phyloP scores from a whole-genome alignment of 2,888 invertebrate species.

The Operophtera brumata region DNA sequence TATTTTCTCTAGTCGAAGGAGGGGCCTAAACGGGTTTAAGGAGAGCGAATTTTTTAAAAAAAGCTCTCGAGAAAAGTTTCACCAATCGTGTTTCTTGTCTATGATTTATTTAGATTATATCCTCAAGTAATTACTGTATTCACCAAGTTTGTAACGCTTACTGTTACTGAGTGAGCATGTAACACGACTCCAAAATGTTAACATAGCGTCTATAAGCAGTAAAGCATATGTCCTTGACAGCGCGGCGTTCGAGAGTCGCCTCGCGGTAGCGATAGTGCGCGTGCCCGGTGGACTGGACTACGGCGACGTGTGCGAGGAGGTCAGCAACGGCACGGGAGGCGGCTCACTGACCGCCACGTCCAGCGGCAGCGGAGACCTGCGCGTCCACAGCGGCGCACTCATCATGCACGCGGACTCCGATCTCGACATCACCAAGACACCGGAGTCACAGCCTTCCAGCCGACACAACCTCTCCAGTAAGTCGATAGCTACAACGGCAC shows the following conservation, averaged over 20 bases:
- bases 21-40: too few species aligned
- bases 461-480: constrained; percentile 59
- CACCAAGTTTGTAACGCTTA: too few species aligned
- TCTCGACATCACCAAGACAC: constrained; percentile 79
- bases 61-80: too few species aligned
- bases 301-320: constrained; percentile 74
- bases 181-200: too few species aligned
- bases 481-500: constrained; percentile 58
- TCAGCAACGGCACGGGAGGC: constrained; percentile 65
- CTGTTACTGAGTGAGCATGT: too few species aligned
- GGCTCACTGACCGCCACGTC: constrained; percentile 67
- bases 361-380: constrained; percentile 66
- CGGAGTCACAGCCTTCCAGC: constrained; percentile 51
- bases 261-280: constrained; percentile 94
- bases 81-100: too few species aligned
- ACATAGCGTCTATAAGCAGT: too few species aligned
- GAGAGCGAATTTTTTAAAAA: too few species aligned
- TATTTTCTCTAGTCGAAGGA: too few species aligned
- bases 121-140: too few species aligned
- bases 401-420: constrained; percentile 88
- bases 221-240: too few species aligned
- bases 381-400: constrained; percentile 57
- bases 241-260: constrained; percentile 94
- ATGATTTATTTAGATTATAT: too few species aligned
- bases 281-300: constrained; percentile 93